Base-by-base conservation (phyloP, 2,888 invertebrate genomes). In the Drosophila lacicola region DNA sequence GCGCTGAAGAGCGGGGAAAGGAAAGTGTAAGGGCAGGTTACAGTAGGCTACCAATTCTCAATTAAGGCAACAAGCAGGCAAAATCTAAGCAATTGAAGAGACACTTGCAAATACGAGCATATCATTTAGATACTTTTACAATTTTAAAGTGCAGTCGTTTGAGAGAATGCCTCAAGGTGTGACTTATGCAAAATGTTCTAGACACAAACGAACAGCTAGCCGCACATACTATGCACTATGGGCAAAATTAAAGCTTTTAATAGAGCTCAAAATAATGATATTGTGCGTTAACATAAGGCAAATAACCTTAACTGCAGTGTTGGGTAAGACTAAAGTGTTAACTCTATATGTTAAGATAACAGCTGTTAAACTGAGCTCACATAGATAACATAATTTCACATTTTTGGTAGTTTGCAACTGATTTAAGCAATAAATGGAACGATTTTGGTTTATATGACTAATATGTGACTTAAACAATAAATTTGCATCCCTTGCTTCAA, bases 91-190 rank as follows among this genome's bases (percentile, higher is more conserved):
- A 55, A 47, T 62, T 53, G 36, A 51, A 25, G 33, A 51, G 42
- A 10, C 70, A 66, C 66, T 74, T 41, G 14, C 41, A 55, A 21
- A 33, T 33, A n/a, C 37, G 21, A 56, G 51, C 69, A 34, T 53
- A 76, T 60, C 77, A 66, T 58, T 51, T 41, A 42, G 62, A 64
- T 53, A 64, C 55, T 44, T 65, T 55, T 62, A 14, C 39, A 41
- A 37, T 47, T 47, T 77, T 62, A 58, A 76, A 85, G 65, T 64
- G 63, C 60, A 57, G 62, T 67, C 69, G 70, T 63, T 67, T 66
- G 39, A 63, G 36, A 36, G 49, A 34, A 19, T 14, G 67, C 60
- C 65, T 65, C 61, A 39, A 65, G 70, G 80, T 77, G 51, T 55
- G 50, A 68, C 58, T 68, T 86, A 67, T 74, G 62, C 60, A 69